These are phyloP conservation scores for Drosophila testacea DNA, from an alignment of 2,888 invertebrate genomes.

Conservation along the genomic window DNA sequence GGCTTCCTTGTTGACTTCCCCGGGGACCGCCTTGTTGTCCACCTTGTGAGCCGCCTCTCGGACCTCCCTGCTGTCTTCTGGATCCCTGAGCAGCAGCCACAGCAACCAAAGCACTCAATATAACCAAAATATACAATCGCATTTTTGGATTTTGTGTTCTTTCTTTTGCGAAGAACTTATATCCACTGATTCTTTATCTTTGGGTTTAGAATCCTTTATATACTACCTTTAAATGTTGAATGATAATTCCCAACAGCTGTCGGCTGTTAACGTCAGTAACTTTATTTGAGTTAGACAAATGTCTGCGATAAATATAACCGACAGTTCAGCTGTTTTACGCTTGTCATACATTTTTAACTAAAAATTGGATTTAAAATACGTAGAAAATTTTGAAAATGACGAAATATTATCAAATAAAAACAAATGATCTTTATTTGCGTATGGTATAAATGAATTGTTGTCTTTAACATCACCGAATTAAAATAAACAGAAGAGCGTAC, in stretches of 20 bases:
- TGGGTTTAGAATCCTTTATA: constrained; percentile 8
- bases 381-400: background rate
- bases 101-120: constrained; percentile 15
- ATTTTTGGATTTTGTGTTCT: constrained; percentile 14
- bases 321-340: background rate
- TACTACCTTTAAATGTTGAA: background rate
- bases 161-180: background rate
- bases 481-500: too few relatives aligned
- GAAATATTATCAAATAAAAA: background rate
- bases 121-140: constrained; percentile 23
- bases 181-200: constrained; percentile 3
- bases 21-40: background rate
- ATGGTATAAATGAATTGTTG: too few relatives aligned
- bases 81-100: constrained; percentile 16
- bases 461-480: too few relatives aligned
- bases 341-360: constrained; percentile 1
- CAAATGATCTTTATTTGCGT: too few relatives aligned
- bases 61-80: background rate
- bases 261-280: constrained; percentile 2
- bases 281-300: constrained; percentile 16
- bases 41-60: background rate
- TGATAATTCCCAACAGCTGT: constrained; percentile 27
- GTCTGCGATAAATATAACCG: background rate
- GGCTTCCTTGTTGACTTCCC: background rate
- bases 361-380: constrained; percentile 2